Base-by-base conservation (phyloP, 2,888 invertebrate genomes). In the Beris morrisii region DNA sequence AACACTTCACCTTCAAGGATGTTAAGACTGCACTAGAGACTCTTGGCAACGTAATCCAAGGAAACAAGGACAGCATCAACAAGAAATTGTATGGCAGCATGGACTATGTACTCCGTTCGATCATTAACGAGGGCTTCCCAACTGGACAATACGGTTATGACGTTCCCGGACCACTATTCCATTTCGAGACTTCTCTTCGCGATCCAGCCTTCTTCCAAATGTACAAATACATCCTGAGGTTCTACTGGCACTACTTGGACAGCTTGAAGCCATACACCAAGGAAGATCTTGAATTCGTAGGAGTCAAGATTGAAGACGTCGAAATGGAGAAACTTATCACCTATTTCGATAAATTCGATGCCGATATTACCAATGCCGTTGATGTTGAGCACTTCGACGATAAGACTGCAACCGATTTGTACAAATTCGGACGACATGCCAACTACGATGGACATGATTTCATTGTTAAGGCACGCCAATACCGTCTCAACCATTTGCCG, bases 201-300 rank as follows among this genome's bases (percentile, higher is more conserved):
- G 91, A 91, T 75, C 91, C 91, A 7, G 83, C 87, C 15, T 90
- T 89, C 84, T 91, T 86, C 77, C 84, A 85, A 73, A 80, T 90
- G 56, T 87, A 86, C 76, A 87, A 88, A 77, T 85, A 85, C 43
- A 80, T 90, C 61, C 73, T 84, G 22, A 77, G 83, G 66, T 82
- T 84, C 70, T 84, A 87, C 74, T 79, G 83, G 73, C 83, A 86
- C 55, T 86, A 87, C 81, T 87, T 88, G 77, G 76, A 79, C 52
- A 84, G 83, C 68, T 82, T 87, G 69, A 84, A 85, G 46, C 80
- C 82, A 58, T 91, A 91, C 81, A 85, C 83, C 9, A 81, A 81
- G 65, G 83, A 86, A 30, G 86, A 89, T 70, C 81, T 88, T 11
- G 75, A 79, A 69, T 88, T 85, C 82, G 84, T 86, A 0, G 88